Evolutionary conservation across 2,888 invertebrate genomes (phyloP), one percentile per base, ranked within the genome.

Genomic region (Oscheius sp.): DNA sequence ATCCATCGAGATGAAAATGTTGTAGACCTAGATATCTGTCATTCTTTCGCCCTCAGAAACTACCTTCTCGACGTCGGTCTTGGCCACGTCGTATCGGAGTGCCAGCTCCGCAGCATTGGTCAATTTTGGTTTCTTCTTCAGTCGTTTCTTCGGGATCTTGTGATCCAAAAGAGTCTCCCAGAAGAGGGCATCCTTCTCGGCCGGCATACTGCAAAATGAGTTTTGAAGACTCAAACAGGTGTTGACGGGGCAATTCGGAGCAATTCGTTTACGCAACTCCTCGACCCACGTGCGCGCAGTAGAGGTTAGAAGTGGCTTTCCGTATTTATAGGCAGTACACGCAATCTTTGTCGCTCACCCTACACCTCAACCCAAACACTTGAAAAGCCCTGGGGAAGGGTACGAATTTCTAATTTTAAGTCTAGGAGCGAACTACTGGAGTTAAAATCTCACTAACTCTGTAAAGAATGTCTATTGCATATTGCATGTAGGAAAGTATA

Each of bases 1-100:
- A 73, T 84, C 84, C 84, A 84, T 84, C 11, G 83, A 70, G 59
- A 83, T 76, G 79, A 84, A 84, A 37, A 84, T 83, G 58, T 77
- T 79, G 77, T 82, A 81, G 29, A 84, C 81, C 82, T 83, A 68
- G 65, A 57, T 53, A 13, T 0, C 53, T 9, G 1, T 53, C 11
- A 4, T 11, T 9, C 53, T 53, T 21, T 21, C 21, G n/a, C 11
- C 53, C 21, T 58, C 48, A 21, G n/a, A 13, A 5, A 66, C 10
- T 48, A 83, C 83, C 73, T 83, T 82, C 50, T 84, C 81, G 13
- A 84, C 84, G 57, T 84, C 84, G n/a, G 65, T 74, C 57, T 79
- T 80, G 13, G 78, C 73, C 0, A 82, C 78, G 42, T 80, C 76
- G 62, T 80, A 83, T 53, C 79, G 65, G 13, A 71, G 55, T 4